Percentiles rank a stretch among this genome's conserved stretches.
Conservation (phyloP, 1,140 invertebrate genomes). For the Drosophila lacertosa region DNA sequence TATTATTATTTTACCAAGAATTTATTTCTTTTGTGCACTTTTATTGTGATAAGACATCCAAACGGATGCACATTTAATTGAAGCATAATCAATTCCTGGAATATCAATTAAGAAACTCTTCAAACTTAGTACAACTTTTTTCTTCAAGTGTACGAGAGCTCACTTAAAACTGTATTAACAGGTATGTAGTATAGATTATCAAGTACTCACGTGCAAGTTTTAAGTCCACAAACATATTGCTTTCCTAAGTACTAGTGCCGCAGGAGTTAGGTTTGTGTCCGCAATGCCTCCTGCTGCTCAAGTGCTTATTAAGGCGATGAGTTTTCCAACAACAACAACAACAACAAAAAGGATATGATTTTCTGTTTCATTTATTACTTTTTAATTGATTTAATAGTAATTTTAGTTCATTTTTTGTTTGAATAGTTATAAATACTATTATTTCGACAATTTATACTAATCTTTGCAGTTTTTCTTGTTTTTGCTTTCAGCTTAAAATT, state of each 20-base stretch:
- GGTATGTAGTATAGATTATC: too few species aligned
- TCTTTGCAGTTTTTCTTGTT: slow-evolving; percentile 64
- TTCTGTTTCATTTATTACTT: slow-evolving; percentile 59
- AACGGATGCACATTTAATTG: too few species aligned
- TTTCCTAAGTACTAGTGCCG: slow-evolving; percentile 85
- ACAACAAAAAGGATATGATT: neutral
- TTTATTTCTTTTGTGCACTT: too few species aligned
- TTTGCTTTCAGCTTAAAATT: slow-evolving; percentile 52
- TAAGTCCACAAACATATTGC: slow-evolving; percentile 47
- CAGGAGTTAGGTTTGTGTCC: slow-evolving; percentile 83
- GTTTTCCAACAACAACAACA: slow-evolving; percentile 44
- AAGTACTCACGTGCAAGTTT: slow-evolving; percentile 18
- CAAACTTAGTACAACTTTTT: too few species aligned
- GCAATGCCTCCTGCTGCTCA: slow-evolving; percentile 84
- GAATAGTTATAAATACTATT: slow-evolving; percentile 78
- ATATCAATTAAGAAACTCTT: too few species aligned
- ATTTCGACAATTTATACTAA: slow-evolving; percentile 75
- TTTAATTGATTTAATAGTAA: slow-evolving; percentile 68
- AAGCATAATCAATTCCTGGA: too few species aligned
- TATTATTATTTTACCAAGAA: too few species aligned
- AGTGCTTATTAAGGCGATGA: slow-evolving; percentile 84
- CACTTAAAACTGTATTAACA: neutral
- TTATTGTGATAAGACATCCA: neutral
- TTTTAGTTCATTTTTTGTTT: slow-evolving; percentile 42
- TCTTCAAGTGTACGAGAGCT: too few species aligned